Percentiles rank a stretch among this genome's conserved stretches.
These are phyloP conservation scores for Barnardius zonarius DNA, from an alignment of 2,113 vertebrate genomes.

Conservation along the genomic window DNA sequence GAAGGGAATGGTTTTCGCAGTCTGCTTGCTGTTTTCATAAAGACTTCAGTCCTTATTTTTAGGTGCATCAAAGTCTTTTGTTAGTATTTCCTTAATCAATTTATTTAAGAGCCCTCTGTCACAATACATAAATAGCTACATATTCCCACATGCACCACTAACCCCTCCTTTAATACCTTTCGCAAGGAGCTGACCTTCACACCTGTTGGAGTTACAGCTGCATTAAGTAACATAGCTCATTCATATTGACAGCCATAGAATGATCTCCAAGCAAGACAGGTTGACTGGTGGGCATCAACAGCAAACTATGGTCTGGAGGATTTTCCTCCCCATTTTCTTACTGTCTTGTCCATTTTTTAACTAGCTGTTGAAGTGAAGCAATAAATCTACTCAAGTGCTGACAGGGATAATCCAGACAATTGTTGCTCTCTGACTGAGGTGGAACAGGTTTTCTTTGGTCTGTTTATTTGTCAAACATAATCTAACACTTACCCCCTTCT, in stretches of 20 bases:
- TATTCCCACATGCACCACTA: neutral
- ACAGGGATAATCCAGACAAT: conserved; percentile 37
- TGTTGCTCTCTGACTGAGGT: conserved; percentile 14
- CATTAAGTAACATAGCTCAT: neutral
- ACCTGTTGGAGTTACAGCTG: neutral
- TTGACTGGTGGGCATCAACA: neutral
- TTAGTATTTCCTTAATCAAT: neutral
- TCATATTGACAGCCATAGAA: neutral
- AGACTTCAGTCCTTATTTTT: neutral
- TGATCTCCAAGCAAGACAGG: neutral
- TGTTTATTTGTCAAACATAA: conserved; percentile 45
- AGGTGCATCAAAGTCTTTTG: neutral
- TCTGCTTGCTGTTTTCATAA: neutral
- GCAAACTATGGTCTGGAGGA: neutral
- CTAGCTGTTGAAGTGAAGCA: conserved; percentile 48
- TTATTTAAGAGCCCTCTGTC: neutral
- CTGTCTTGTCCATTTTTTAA: conserved; percentile 35
- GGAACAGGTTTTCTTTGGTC: conserved; percentile 32
- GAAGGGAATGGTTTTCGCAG: neutral
- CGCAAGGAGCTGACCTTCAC: neutral
- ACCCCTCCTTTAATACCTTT: neutral
- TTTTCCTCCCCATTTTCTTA: neutral
- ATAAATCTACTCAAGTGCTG: conserved; percentile 47
- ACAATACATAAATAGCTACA: neutral
- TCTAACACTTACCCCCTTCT: conserved; percentile 5